Base-by-base conservation (phyloP, 2,888 invertebrate genomes). In the Macropis europaea region DNA sequence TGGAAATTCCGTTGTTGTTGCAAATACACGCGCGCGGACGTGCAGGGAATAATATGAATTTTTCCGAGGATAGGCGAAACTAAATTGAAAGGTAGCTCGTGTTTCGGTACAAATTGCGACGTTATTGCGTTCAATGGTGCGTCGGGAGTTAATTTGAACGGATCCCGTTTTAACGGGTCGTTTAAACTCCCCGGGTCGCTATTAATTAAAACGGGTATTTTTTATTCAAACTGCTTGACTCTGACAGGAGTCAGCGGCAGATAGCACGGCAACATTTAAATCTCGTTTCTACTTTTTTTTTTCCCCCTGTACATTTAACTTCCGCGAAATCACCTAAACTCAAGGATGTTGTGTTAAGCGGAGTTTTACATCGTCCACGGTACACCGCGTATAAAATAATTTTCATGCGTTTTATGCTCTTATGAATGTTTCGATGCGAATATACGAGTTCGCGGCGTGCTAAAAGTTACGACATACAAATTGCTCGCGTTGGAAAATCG, bases 191-290 rank as follows among this genome's bases (percentile, higher is more conserved):
- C 48, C 34, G 22, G 17, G n/a, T 26, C n/a, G 13, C 48, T 61
- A 50, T 64, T 63, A 67, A 63, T 67, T 67, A 62, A 63, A 38
- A 7, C 52, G 38, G 66, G 24, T 62, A 61, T 54, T 53, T 54
- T 54, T 53, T 53, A 53, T 62, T 43, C 53, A 28, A 11, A 5
- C n/a, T 22, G 36, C 38, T 45, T 26, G 66, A 7, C 15, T 9
- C 36, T n/a, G 63, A 38, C 52, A 52, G 30, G 17, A 1, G 3
- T 17, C n/a, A 7, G 3, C n/a, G 7, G 11, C 32, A 11, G 17
- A 19, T 19, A 2, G 7, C 34, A 6, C 19, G 4, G 11, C n/a
- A 3, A 7, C 9, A n/a, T 15, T 38, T 9, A 9, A 61, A 53
- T 38, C 32, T 30, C 24, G 24, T 38, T 32, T 48, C 22, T 42